Evolutionary conservation across 2,888 invertebrate genomes (phyloP).

Genomic region (Emmelina monodactyla): DNA sequence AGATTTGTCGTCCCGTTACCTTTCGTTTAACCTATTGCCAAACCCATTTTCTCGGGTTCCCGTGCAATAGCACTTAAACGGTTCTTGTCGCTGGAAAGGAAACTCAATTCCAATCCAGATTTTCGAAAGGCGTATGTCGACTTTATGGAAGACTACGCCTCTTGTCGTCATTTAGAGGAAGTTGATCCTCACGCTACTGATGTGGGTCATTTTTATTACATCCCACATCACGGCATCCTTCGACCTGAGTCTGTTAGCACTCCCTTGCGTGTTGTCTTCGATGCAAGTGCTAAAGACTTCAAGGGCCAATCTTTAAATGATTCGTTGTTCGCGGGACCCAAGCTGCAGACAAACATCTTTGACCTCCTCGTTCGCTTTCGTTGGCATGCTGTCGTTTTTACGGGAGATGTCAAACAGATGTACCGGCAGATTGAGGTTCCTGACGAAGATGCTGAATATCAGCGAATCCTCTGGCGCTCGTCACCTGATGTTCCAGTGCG

Average conservation of each 20-base stretch:
- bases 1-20: no score
- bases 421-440: not conserved
- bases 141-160: no score
- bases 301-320: slow-evolving; percentile 4
- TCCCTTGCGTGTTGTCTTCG: slow-evolving; percentile 1
- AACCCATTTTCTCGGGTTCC: no score
- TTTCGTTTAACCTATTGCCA: no score
- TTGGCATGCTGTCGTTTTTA: slow-evolving; percentile 2
- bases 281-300: not conserved
- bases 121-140: no score
- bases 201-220: not conserved
- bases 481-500: not conserved
- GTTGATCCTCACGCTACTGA: no score
- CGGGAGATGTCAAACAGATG: slow-evolving; percentile 1
- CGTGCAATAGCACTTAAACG: no score
- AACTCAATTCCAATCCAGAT: no score
- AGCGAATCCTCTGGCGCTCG: slow-evolving; percentile 3
- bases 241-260: not conserved
- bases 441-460: not conserved
- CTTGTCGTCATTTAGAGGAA: no score
- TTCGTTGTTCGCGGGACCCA: not conserved
- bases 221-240: not conserved
- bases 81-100: no score
- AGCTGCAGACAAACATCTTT: slow-evolving; percentile 3
- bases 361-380: not conserved